Base-by-base conservation (phyloP, 2,113 vertebrate species). In the Ictalurus furcatus region DNA sequence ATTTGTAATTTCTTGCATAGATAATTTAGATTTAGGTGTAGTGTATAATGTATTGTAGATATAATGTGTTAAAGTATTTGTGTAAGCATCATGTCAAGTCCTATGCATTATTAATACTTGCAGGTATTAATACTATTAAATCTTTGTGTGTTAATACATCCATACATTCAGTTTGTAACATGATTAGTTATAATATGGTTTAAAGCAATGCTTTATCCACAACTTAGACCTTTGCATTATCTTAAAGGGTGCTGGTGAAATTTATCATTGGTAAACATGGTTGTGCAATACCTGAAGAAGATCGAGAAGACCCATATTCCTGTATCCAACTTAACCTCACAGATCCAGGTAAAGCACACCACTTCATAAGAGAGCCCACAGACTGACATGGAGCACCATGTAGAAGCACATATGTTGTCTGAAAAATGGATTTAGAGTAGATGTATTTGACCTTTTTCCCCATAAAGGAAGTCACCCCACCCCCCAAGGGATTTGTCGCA, bases 261-360 rank as follows among this genome's bases (percentile, higher is more conserved):
- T 99, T 99, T 93, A 98, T 99, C 87, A 95, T 99, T 92, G 98
- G 98, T 85, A 93, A 96, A 8, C 95, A 90, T 93, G 98, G 98
- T 85, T 99, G 98, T 93, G 93, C 93, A 65, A 94, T 99, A 91
- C 98, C 98, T 13, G 96, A 98, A 92, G 97, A 98, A 91, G 98
- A 99, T 94, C 94, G 97, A 91, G 98, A 98, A 91, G 97, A 99
- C 61, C 97, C 96, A 1, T 99, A 99, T 90, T 99, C 98, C 91
- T 99, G 98, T 95, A 95, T 93, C 73, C 96, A 97, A 65, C 96
- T 99, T 90, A 99, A 99, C 95, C 96, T 99, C 95, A 97, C 96
- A 0, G 93, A 96, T 76, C 97, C 97, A 95, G 97, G 98, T 99
- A 95, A 84, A 52, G 3, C n/a, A 71, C 8, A 44, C 52, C 12